Base-by-base conservation (phyloP, 2,113 vertebrate species). In the Microtus montanus region DNA sequence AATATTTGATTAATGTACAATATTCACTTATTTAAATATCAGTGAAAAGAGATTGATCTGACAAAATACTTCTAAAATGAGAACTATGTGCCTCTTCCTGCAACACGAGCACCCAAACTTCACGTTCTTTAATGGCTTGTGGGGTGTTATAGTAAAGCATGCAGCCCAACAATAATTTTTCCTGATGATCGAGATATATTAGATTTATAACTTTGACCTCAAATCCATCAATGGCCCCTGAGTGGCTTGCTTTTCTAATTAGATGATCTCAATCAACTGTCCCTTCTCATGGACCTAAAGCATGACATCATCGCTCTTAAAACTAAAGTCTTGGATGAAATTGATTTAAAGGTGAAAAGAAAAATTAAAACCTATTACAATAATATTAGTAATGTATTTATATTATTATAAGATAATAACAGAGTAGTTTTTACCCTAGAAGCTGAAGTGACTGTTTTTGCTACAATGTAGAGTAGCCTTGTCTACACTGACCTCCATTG, bases 61-160 rank as follows among this genome's bases (percentile, higher is more conserved):
- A 75, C 12, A 89, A 85, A 92, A 30, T 6, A 7, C 52, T 91
- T 95, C n/a, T 84, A 82, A 95, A 90, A 52, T 64, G 44, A 28
- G 35, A 58, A 58, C 33, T 10, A 24, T 30, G 7, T 86, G 8
- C 75, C 90, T 94, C 35, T 87, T 70, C 84, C 77, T 61, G 20
- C 77, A 89, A 77, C 30, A 66, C 30, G 79, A 64, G 66, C 66
- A 92, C 74, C 41, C 4, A 63, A 61, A 84, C 71, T 80, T 91
- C 70, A 74, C 58, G 17, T 91, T 73, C 41, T 28, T 68, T 64
- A 75, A 74, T 74, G 83, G 73, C 73, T 95, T 33, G 2, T 58
- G 54, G 30, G 24, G n/a, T 73, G 22, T 90, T 68, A 66, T 58
- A 89, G 35, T n/a, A 33, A 95, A 87, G 15, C 30, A 12, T 88